Conservation (phyloP, 1,140 invertebrate species). For the Aphelenchoides fujianensis region DNA sequence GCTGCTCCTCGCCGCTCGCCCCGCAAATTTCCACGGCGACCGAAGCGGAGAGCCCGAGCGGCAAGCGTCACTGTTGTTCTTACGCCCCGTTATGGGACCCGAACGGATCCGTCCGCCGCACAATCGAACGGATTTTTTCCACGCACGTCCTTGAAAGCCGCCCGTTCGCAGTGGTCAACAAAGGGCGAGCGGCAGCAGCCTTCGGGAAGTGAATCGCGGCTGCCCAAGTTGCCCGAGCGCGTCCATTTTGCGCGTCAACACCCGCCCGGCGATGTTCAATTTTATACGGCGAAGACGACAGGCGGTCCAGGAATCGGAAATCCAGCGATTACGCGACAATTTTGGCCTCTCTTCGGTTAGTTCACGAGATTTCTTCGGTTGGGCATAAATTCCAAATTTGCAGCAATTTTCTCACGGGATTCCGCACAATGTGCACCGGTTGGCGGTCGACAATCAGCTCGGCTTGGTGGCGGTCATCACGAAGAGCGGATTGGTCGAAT, state of each 20-base stretch:
- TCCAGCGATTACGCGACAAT: background rate
- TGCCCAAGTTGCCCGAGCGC: background rate
- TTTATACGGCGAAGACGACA: constrained; percentile 7
- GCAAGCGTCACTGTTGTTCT: background rate
- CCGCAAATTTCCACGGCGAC: constrained; percentile 4
- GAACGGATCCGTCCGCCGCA: background rate
- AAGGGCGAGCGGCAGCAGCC: too few relatives aligned
- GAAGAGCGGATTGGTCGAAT: constrained; percentile 2
- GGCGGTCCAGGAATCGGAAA: background rate
- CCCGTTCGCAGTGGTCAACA: too few relatives aligned
- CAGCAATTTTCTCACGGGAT: constrained; percentile 4
- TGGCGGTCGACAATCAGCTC: background rate
- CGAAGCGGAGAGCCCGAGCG: background rate
- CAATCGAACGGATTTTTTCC: constrained; percentile 2
- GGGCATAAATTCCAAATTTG: too few relatives aligned
- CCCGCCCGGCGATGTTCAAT: background rate
- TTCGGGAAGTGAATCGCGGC: background rate
- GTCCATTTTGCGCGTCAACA: background rate
- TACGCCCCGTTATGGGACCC: constrained; percentile 1
- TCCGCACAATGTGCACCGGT: constrained; percentile 13
- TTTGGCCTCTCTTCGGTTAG: background rate
- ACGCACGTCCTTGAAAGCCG: background rate
- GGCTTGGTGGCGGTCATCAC: constrained; percentile 1
- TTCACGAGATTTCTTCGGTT: too few relatives aligned
- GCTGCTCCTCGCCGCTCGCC: too few relatives aligned